Percentiles rank a stretch among this genome's conserved stretches.
Conservation (phyloP, 1,140 invertebrate genomes). For the Aleiodes sp. region DNA sequence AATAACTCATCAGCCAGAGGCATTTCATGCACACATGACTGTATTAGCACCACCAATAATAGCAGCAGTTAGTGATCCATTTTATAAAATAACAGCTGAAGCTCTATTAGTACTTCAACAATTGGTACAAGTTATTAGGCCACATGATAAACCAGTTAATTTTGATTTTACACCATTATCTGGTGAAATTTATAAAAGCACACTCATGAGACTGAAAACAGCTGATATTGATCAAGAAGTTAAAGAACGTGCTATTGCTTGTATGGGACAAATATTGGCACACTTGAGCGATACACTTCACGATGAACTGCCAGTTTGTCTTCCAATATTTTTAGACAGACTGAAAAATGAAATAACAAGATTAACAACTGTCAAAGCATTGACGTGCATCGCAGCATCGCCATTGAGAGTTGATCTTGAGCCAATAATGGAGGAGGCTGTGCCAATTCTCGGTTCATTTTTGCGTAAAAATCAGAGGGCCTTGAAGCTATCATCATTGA, state of each 20-base stretch:
- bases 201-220: conserved; percentile 86
- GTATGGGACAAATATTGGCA: conserved; percentile 95
- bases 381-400: conserved; percentile 93
- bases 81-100: conserved; percentile 98
- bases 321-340: conserved; percentile 94
- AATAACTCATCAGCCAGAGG: conserved; percentile 80
- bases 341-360: conserved; percentile 97
- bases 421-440: conserved; percentile 86
- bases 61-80: conserved; percentile 89
- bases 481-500: conserved; percentile 90
- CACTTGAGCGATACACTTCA: conserved; percentile 85
- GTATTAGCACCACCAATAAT: conserved; percentile 89
- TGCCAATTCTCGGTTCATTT: conserved; percentile 93
- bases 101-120: conserved; percentile 93
- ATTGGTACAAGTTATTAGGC: conserved; percentile 93
- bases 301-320: conserved; percentile 81
- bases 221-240: conserved; percentile 98
- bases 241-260: conserved; percentile 96
- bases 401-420: conserved; percentile 86
- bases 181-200: conserved; percentile 84
- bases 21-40: conserved; percentile 78
- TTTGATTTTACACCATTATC: conserved; percentile 85
- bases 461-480: conserved; percentile 96
- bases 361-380: conserved; percentile 93
- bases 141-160: conserved; percentile 72